Evolutionary conservation across 2,888 invertebrate species (phyloP).

Genomic region (Platycheirus albimanus): DNA sequence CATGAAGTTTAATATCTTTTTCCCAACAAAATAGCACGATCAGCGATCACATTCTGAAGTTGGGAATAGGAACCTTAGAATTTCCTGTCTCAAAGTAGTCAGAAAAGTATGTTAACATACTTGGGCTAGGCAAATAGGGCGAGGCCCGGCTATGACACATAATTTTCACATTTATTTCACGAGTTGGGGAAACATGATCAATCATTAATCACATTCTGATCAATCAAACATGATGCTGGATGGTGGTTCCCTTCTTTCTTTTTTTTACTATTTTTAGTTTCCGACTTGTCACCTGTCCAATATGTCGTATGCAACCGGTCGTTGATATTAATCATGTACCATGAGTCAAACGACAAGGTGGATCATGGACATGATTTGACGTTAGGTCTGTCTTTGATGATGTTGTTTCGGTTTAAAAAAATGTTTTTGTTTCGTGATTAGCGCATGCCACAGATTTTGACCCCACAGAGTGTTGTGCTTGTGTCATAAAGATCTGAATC

Average conservation of each 20-base stretch:
- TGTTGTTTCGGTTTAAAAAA: constrained; percentile 23
- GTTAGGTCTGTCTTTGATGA: constrained; percentile 14
- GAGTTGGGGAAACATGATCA: constrained; percentile 60
- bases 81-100: constrained; percentile 14
- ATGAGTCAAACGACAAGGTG: constrained; percentile 43
- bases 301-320: constrained; percentile 68
- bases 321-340: constrained; percentile 63
- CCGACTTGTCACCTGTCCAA: constrained; percentile 70
- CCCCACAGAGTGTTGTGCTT: constrained; percentile 51
- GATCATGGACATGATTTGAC: constrained; percentile 52
- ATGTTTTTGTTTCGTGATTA: background rate
- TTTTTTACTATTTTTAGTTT: constrained; percentile 41
- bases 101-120: constrained; percentile 3
- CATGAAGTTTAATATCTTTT: constrained; percentile 7
- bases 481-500: constrained; percentile 66
- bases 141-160: constrained; percentile 44
- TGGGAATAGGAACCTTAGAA: constrained; percentile 35
- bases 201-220: constrained; percentile 71
- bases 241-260: background rate
- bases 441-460: constrained; percentile 45
- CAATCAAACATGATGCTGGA: constrained; percentile 70
- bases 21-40: constrained; percentile 38
- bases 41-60: constrained; percentile 43
- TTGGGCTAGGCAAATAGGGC: constrained; percentile 41
- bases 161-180: constrained; percentile 5